Evolutionary conservation across 2,888 invertebrate genomes (phyloP).

Genomic region (Tenthredo livida): DNA sequence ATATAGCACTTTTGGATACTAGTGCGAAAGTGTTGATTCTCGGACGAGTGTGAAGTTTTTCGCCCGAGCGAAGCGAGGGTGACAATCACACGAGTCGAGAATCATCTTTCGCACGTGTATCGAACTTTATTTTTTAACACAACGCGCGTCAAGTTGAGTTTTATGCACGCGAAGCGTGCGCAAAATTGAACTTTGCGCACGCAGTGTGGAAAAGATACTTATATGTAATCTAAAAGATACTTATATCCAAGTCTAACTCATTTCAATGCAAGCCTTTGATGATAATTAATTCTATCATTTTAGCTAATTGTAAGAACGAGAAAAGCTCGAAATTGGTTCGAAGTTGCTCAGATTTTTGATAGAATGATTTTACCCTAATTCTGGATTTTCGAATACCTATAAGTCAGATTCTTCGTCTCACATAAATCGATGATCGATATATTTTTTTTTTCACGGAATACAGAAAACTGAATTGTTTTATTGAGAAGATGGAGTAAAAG

Average conservation of each 20-base stretch:
- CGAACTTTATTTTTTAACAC: too few relatives aligned
- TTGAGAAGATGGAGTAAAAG: neutral
- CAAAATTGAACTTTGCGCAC: too few relatives aligned
- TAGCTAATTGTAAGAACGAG: neutral
- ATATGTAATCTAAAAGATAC: too few relatives aligned
- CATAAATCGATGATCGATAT: neutral
- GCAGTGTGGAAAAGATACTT: too few relatives aligned
- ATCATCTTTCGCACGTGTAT: too few relatives aligned
- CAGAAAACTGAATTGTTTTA: neutral
- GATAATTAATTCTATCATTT: neutral
- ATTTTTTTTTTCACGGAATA: neutral
- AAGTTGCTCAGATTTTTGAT: neutral
- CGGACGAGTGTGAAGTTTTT: too few relatives aligned
- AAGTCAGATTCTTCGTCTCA: too few relatives aligned
- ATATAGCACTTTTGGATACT: neutral
- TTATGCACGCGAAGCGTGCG: too few relatives aligned
- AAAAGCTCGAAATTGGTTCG: neutral
- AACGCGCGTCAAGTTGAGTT: too few relatives aligned
- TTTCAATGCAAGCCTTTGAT: neutral
- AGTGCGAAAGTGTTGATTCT: too few relatives aligned
- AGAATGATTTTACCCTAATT: neutral
- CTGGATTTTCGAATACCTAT: neutral
- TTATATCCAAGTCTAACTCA: neutral
- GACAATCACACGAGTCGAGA: too few relatives aligned
- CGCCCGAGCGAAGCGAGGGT: too few relatives aligned